Evolutionary conservation across 2,797 vertebrate species (phyloP).

Genomic region (Tamandua tetradactyla): DNA sequence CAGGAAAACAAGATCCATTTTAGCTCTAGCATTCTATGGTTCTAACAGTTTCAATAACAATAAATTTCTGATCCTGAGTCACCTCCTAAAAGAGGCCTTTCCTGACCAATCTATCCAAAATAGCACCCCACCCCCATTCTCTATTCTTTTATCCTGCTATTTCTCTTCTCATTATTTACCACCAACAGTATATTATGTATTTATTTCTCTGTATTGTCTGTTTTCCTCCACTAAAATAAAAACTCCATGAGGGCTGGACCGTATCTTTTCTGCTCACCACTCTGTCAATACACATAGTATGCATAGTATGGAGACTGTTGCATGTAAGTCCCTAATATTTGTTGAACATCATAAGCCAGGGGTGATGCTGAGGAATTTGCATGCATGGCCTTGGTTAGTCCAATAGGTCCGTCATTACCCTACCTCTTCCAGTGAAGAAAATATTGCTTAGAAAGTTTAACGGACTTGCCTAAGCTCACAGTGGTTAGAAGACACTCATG

Average conservation of each 20-base stretch:
- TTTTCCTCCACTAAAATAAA: background rate
- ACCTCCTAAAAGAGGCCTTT: background rate
- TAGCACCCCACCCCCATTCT: background rate
- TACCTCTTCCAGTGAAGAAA: conserved; percentile 40
- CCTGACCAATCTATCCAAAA: background rate
- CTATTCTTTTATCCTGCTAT: background rate
- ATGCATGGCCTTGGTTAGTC: background rate
- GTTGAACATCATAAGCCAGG: background rate
- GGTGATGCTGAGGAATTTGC: background rate
- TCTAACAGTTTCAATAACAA: background rate
- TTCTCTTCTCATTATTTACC: background rate
- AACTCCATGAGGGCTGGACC: background rate
- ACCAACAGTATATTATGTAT: background rate
- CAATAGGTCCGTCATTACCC: background rate
- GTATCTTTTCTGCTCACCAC: background rate
- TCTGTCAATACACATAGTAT: background rate
- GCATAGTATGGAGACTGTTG: background rate
- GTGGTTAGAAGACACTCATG: background rate
- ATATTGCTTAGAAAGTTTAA: background rate
- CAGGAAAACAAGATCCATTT: background rate
- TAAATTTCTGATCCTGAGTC: background rate
- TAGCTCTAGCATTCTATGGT: background rate
- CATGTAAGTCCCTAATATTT: background rate
- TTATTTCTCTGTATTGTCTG: background rate
- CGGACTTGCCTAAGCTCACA: background rate